Conservation (phyloP, 2,797 vertebrate species). For the Masticophis lateralis region DNA sequence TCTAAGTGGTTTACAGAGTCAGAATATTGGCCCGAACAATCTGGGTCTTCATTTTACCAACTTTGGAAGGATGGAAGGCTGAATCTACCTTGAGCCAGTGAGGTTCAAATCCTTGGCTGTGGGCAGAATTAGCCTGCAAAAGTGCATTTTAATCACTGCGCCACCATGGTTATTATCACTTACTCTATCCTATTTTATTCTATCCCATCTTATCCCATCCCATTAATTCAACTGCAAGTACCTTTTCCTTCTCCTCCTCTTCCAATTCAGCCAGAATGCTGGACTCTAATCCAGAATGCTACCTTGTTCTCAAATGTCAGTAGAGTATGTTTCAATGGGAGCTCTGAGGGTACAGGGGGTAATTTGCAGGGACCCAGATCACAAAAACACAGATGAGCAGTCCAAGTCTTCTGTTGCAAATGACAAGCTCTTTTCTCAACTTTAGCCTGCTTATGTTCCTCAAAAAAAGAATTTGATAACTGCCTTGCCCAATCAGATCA, state of each 20-base stretch:
- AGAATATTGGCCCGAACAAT: too few species aligned
- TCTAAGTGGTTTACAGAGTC: too few species aligned
- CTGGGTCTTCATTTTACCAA: too few species aligned
- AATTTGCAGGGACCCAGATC: background rate
- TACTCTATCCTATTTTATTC: too few species aligned
- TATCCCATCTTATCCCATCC: too few species aligned
- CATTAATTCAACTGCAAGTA: background rate
- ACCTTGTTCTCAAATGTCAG: background rate
- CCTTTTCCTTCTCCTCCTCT: background rate
- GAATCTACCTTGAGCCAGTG: too few species aligned
- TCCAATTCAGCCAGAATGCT: background rate
- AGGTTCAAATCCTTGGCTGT: too few species aligned
- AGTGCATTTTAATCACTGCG: too few species aligned
- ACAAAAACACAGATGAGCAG: background rate
- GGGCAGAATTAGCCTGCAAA: too few species aligned
- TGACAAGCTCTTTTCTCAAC: background rate
- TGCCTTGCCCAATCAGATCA: background rate
- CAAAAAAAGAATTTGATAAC: background rate
- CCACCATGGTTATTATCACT: too few species aligned
- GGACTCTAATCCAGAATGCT: background rate
- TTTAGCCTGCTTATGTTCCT: background rate
- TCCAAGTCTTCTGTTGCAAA: background rate
- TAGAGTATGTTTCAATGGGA: background rate
- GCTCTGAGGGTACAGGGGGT: background rate
- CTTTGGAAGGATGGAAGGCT: too few species aligned